Evolutionary conservation across 2,113 vertebrate genomes (phyloP).

Genomic region (Calidris pygmaea): DNA sequence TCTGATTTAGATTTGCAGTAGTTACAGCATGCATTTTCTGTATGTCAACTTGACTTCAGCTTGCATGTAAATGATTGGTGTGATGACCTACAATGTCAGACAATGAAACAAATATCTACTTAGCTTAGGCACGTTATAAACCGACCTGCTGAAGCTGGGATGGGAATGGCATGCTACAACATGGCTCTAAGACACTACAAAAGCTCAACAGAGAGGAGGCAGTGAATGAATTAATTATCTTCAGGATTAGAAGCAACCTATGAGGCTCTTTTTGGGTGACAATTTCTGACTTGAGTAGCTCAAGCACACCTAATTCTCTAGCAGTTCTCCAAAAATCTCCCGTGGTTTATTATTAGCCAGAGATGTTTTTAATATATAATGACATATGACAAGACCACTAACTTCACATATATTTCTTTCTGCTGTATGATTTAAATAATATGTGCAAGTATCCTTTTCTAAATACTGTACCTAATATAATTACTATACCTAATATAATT

Average conservation of each 20-base stretch:
- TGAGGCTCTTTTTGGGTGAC: neutral
- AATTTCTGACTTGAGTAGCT: neutral
- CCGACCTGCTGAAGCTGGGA: neutral
- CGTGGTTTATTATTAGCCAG: neutral
- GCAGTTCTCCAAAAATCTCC: neutral
- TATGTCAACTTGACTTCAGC: neutral
- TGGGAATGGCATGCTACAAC: neutral
- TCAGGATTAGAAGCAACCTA: neutral
- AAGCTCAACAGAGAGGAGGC: neutral
- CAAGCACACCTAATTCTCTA: neutral
- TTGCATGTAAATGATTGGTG: neutral
- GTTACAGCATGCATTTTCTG: neutral
- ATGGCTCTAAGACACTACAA: neutral
- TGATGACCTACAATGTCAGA: neutral
- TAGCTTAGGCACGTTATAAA: neutral
- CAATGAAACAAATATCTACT: neutral
- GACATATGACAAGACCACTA: neutral
- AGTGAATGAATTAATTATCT: neutral
- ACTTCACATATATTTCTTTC: neutral
- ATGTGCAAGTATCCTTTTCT: neutral
- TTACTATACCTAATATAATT: neutral
- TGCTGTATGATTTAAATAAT: neutral
- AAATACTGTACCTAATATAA: neutral
- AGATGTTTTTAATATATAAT: neutral
- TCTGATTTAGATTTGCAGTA: neutral